Percentiles rank a stretch among this genome's conserved stretches.
Evolutionary conservation across 2,113 vertebrate species (phyloP).

Genomic region (Xenopus tropicalis): UCB_Xtro_10.0 CM004445.2:67646501-67647000

Average conservation of each 20-base stretch:
- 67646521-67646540: too few species aligned
- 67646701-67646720: slow-evolving; percentile 73
- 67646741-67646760: slow-evolving; percentile 86
- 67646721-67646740: slow-evolving; percentile 71
- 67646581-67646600: slow-evolving; percentile 20
- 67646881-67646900: slow-evolving; percentile 80
- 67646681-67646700: slow-evolving; percentile 69
- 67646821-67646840: slow-evolving; percentile 51
- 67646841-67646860: slow-evolving; percentile 55
- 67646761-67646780: slow-evolving; percentile 62
- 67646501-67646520: too few species aligned
- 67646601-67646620: slow-evolving; percentile 46
- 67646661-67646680: slow-evolving; percentile 67
- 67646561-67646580: too few species aligned
- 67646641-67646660: slow-evolving; percentile 71
- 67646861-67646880: slow-evolving; percentile 77
- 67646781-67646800: slow-evolving; percentile 60
- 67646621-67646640: slow-evolving; percentile 73
- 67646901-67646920: slow-evolving; percentile 87
- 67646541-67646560: too few species aligned
- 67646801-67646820: slow-evolving; percentile 48
- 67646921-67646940: slow-evolving; percentile 97
- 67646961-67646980: slow-evolving; percentile 58
- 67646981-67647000: slow-evolving; percentile 53
- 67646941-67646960: slow-evolving; percentile 74